Conservation (phyloP, 2,888 invertebrate genomes). For the Synanthedon myopaeformis region DNA sequence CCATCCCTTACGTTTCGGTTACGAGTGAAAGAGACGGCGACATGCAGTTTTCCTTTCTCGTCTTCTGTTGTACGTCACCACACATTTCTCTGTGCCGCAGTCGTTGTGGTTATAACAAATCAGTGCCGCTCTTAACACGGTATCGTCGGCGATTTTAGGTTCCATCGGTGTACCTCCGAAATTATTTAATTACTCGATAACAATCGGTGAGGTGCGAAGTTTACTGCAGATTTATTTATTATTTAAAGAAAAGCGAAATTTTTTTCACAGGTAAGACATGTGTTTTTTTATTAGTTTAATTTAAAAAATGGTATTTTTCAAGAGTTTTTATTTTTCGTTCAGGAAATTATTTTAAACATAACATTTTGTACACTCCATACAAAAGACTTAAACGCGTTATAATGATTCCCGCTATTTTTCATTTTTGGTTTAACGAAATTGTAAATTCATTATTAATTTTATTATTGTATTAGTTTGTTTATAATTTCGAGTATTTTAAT, state of each 20-base stretch:
- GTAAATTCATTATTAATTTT: too few relatives aligned
- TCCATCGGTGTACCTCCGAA: conserved; percentile 34
- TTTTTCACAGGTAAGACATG: not conserved
- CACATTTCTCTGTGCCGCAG: conserved; percentile 56
- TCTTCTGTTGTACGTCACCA: conserved; percentile 41
- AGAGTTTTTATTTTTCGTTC: too few relatives aligned
- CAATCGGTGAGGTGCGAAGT: conserved; percentile 28
- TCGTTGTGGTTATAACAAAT: conserved; percentile 37
- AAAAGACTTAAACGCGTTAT: too few relatives aligned
- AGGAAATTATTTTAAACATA: too few relatives aligned
- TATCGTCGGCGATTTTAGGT: conserved; percentile 52
- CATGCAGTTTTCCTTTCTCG: conserved; percentile 59
- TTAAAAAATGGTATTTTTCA: too few relatives aligned
- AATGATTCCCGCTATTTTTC: too few relatives aligned
- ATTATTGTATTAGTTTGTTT: too few relatives aligned
- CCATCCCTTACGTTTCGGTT: conserved; percentile 32
- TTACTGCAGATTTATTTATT: not conserved
- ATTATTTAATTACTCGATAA: conserved; percentile 37
- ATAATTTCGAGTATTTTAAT: too few relatives aligned
- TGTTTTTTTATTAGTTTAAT: too few relatives aligned
- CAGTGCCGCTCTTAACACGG: conserved; percentile 52
- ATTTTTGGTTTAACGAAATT: too few relatives aligned
- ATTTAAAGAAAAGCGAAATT: not conserved
- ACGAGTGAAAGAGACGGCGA: conserved; percentile 37
- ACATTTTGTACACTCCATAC: too few relatives aligned